Percentiles rank a stretch among this genome's conserved stretches.
phyloP scores from a whole-genome alignment of 1,140 invertebrate species.

The Nylanderia fulva region DNA sequence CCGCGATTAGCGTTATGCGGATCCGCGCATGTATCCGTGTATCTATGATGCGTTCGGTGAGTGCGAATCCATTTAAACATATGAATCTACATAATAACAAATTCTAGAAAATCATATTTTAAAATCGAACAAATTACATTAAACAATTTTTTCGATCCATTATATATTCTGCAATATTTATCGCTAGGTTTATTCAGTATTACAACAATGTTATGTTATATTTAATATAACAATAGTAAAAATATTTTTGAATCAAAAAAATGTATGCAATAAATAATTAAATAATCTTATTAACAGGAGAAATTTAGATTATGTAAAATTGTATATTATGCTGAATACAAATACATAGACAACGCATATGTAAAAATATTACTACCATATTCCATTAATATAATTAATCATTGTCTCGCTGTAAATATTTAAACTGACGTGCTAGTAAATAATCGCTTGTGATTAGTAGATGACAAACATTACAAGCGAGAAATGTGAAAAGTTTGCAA shows the following conservation, averaged over 20 bases:
- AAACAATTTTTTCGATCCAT: not conserved
- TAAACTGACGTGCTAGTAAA: no score
- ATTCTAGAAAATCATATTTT: not conserved
- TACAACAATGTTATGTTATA: not conserved
- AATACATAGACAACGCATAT: not conserved
- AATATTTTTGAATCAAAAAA: not conserved
- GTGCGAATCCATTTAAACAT: constrained; percentile 88
- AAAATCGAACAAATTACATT: not conserved
- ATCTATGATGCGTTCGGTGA: constrained; percentile 94
- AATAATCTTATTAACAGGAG: not conserved
- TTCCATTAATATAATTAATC: no score
- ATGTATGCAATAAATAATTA: not conserved
- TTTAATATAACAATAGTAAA: no score
- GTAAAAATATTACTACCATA: not conserved
- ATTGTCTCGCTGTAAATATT: no score
- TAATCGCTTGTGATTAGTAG: no score
- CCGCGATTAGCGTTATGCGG: constrained; percentile 93
- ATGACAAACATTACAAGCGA: no score
- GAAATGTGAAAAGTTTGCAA: no score
- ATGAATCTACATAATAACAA: constrained; percentile 78
- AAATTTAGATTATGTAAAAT: not conserved
- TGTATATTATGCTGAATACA: no score
- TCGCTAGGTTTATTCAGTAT: not conserved
- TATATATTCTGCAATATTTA: not conserved
- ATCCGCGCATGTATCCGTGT: constrained; percentile 93